Evolutionary conservation across 2,797 vertebrate genomes (phyloP).

Genomic region (Dendrocincla fuliginosa): DNA sequence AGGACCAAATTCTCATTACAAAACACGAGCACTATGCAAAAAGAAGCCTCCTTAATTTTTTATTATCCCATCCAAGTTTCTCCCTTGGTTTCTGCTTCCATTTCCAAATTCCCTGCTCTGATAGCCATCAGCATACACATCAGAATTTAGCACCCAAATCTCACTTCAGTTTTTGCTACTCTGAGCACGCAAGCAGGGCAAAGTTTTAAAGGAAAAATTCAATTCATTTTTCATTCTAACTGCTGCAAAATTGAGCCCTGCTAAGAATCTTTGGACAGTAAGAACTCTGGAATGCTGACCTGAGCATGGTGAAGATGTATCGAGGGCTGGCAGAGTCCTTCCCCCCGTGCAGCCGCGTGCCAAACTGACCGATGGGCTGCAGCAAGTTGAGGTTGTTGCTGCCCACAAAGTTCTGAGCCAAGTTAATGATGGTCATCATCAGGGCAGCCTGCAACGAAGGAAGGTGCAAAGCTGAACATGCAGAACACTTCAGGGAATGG

Average conservation of each 20-base stretch:
- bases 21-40: fast-evolving
- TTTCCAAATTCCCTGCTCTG: too few species aligned
- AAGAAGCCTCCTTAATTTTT: not conserved
- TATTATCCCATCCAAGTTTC: not conserved
- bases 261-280: not conserved
- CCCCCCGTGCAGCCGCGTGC: conserved; percentile 93
- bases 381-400: conserved; percentile 97
- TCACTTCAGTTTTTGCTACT: not conserved
- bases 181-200: not conserved
- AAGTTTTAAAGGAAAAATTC: not conserved
- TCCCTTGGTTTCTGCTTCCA: not conserved
- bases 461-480: not conserved
- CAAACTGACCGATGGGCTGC: conserved; percentile 96
- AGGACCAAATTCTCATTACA: not conserved
- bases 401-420: conserved; percentile 97
- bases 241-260: not conserved
- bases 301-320: conserved; percentile 99
- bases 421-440: conserved; percentile 96
- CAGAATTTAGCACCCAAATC: not conserved
- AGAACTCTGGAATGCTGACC: conserved; percentile 74
- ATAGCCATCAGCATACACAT: not conserved
- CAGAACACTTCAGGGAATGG: not conserved
- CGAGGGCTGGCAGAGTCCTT: conserved; percentile 98
- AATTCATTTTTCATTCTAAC: not conserved
- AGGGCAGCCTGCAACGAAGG: conserved; percentile 81